Evolutionary conservation across 2,113 vertebrate species (phyloP), one percentile per base, ranked within the genome.

Genomic region (Pluvianellus socialis): DNA sequence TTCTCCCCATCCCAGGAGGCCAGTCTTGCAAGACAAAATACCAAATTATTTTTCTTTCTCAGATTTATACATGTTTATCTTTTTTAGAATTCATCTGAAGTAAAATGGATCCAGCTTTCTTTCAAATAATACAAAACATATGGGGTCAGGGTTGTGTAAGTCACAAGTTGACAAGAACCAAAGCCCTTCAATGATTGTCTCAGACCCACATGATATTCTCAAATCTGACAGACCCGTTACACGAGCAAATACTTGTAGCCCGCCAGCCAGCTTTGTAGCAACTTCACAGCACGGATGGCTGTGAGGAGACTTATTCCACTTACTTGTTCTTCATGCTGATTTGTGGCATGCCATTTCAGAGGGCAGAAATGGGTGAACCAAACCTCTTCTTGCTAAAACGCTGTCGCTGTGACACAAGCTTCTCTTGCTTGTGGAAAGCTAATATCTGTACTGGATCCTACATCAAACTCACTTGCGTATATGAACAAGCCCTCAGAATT

Each of bases 111-210:
- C 95, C 97, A 97, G 90, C 86, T 96, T 96, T 94, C 92, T 82
- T 82, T 94, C 77, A 88, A 96, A 94, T 97, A 97, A 97, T 88
- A 67, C 12, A 74, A 98, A 97, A 95, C 96, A 96, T 95, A 96
- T 96, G 96, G 88, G 92, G 86, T 81, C 33, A 49, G 35, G 62
- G 70, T 93, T 95, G 92, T 92, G 86, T 90, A 95, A 95, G 95
- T 96, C 96, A 92, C 79, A 93, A 94, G 86, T 4, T 95, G 96
- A 97, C 93, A 96, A 84, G 91, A 97, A 96, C 83, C 90, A 96
- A 98, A 97, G 82, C 53, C 76, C 61, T 95, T 76, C 38, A 10
- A 40, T 79, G 91, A 91, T 81, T 86, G 67, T 95, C 87, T 96
- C 95, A 95, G 91, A 76, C 88, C 84, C 86, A 92, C 94, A 95